Evolutionary conservation across 2,113 vertebrate species (phyloP), one percentile per base, ranked within the genome.

Genomic region (Tapirus terrestris): DNA sequence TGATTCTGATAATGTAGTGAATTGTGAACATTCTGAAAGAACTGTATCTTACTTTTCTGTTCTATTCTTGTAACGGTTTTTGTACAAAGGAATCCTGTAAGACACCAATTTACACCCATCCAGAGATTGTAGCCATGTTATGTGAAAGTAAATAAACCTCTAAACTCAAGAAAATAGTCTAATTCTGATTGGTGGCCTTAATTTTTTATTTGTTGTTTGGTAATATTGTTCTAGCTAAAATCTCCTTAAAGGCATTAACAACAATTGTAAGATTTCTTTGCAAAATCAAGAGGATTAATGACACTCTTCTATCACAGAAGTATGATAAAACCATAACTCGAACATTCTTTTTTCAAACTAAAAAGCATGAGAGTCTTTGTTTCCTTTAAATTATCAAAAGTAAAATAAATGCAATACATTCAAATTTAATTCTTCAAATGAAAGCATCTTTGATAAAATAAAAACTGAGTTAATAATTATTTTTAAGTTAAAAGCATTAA

Each of bases 401-500:
- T 39, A 83, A 86, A 93, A 77, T 53, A 82, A 81, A 75, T 8
- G 29, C 21, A 31, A 94, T 65, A 21, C 10, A 67, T 25, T 67
- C 14, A 91, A 70, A 75, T 61, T 89, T 82, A 93, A 72, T 61
- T 87, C 14, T 70, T 72, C 45, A 92, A 60, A 51, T 88, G 51
- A 80, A 96, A 93, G 61, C 84, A 79, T 39, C 31, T 86, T 33
- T 63, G 27, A 70, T 83, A 89, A 92, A 96, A 77, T 77, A 89
- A 92, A 92, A 89, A 75, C 39, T 8, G 5, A 95, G 45, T 84
- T 53, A 23, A 84, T 61, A 79, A 80, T 92, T 83, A 81, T 94
- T 93, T 73, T 83, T 63, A 83, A 21, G 3, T 67, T 84, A 87
- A 94, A 76, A 86, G 8, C 45, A 39, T 25, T 97, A 43, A 96